phyloP scores from a whole-genome alignment of 1,140 invertebrate species.

The Diorhabda elongata region DNA sequence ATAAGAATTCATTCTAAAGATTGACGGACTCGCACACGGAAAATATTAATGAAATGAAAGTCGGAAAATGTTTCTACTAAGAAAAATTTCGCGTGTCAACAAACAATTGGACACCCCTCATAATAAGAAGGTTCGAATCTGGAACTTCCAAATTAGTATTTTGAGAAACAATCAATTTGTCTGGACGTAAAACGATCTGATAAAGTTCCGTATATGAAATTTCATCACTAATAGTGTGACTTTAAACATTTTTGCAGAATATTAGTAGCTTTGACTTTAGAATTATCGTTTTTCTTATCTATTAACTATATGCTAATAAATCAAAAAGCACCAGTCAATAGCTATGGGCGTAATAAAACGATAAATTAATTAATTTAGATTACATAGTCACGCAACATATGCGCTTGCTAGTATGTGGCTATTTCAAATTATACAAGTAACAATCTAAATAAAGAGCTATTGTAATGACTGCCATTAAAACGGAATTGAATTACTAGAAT shows the following conservation, averaged over 20 bases:
- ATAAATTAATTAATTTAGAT: constrained; percentile 17
- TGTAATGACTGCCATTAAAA: no score
- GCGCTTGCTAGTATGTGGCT: neutral
- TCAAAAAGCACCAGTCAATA: constrained; percentile 8
- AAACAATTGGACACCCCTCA: constrained; percentile 5
- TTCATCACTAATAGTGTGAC: constrained; percentile 16
- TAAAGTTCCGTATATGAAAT: constrained; percentile 13
- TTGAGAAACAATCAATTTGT: constrained; percentile 18
- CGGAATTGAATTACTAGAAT: no score
- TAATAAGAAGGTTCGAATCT: constrained; percentile 14
- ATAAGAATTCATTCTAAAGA: neutral
- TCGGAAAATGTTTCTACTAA: neutral
- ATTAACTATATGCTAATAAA: constrained; percentile 5
- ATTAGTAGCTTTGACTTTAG: neutral
- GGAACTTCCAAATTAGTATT: constrained; percentile 8
- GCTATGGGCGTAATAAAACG: constrained; percentile 7
- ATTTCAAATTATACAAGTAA: no score
- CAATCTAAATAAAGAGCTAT: no score
- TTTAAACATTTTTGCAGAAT: constrained; percentile 13
- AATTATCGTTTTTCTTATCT: constrained; percentile 8
- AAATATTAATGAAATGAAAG: constrained; percentile 1
- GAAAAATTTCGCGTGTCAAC: constrained; percentile 10
- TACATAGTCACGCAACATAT: neutral
- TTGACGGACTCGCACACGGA: neutral
- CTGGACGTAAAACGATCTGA: constrained; percentile 12